Evolutionary conservation across 2,888 invertebrate genomes (phyloP), one percentile per base, ranked within the genome.

Genomic region (Hydroisotoma schaefferi): DNA sequence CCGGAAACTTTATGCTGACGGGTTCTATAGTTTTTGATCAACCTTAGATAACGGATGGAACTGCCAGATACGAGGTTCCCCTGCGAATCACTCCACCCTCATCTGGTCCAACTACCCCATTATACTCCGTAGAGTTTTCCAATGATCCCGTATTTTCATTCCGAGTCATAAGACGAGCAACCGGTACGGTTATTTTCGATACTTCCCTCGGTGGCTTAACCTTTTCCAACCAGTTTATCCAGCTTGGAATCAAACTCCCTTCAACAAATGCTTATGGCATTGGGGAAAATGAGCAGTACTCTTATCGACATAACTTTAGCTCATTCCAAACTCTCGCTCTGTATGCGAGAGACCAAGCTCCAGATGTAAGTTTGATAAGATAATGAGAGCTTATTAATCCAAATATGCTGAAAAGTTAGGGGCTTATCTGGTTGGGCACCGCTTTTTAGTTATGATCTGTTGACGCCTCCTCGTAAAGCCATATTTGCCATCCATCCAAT

Each of bases 211-310:
- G 75, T 12, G 78, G 78, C 0, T 73, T 80, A 6, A 74, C 76
- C 5, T 76, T 78, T 63, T 75, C 78, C 5, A 75, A 80, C 60
- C 78, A 80, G 73, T 80, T 77, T 65, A 72, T 80, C 3, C 78
- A 79, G 68, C 73, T 80, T 5, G 73, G 77, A 10, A 76, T 77
- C 18, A 69, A 70, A 54, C 72, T 80, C 25, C 76, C 78, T 1
- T 75, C 77, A 1, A 62, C 61, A n/a, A 76, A 78, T 67, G 72
- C 75, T n/a, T 80, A 78, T 65, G 80, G 80, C 1, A 73, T 80
- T 48, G 79, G 79, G 2, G 80, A 80, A 67, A 76, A 78, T 67
- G 72, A 74, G 5, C 78, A 78, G 62, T 61, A 63, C 1, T 69
- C 73, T 2, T 76, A 78, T 63, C 68, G 73, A 37, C 78, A 78